phyloP scores from a whole-genome alignment of 2,113 vertebrate genomes.

The Brachypteracias leptosomus region DNA sequence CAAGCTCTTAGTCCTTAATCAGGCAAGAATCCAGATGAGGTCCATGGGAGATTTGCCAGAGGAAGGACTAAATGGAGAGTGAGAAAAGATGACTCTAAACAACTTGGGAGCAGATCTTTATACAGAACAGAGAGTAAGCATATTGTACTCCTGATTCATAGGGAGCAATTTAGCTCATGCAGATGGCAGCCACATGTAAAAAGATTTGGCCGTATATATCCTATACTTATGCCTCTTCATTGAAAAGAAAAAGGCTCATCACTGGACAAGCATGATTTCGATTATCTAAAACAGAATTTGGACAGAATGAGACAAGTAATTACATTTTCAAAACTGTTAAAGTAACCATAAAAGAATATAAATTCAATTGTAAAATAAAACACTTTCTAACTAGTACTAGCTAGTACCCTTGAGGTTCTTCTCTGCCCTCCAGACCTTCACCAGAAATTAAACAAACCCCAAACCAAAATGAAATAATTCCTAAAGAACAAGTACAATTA shows the following conservation, averaged over 20 bases:
- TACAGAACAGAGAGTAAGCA: background rate
- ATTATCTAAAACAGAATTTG: background rate
- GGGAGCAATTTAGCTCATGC: background rate
- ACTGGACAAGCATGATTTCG: background rate
- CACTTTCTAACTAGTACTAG: background rate
- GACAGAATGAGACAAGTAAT: background rate
- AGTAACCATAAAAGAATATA: background rate
- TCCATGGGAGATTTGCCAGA: constrained; percentile 14
- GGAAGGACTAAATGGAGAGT: constrained; percentile 23
- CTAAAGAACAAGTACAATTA: background rate
- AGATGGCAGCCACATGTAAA: constrained; percentile 57
- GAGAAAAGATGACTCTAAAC: constrained; percentile 47
- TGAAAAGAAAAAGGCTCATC: background rate
- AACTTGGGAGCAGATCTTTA: constrained; percentile 29
- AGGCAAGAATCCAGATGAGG: constrained; percentile 41
- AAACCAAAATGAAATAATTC: background rate
- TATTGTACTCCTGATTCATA: constrained; percentile 21
- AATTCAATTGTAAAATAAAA: background rate
- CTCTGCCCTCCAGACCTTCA: background rate
- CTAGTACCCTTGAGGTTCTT: background rate
- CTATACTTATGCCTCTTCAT: background rate
- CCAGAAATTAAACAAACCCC: background rate
- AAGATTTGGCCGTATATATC: background rate
- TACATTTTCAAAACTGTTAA: background rate
- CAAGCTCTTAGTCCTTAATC: constrained; percentile 39